phyloP scores from a whole-genome alignment of 2,797 vertebrate genomes.

The Takifugu rubripes region DNA sequence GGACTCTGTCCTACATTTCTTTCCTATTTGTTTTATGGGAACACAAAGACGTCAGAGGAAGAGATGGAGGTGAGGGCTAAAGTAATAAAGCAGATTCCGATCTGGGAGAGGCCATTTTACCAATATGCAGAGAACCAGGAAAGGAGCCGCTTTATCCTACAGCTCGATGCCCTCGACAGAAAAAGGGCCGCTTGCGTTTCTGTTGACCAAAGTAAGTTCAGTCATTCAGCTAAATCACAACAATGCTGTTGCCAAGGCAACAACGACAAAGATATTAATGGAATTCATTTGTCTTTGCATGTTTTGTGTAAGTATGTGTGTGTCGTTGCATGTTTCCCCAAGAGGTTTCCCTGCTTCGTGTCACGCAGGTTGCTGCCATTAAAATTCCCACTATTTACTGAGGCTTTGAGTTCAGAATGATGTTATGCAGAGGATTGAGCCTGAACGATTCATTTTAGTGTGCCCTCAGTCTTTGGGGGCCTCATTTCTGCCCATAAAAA shows the following conservation, averaged over 20 bases:
- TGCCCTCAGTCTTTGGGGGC: conserved; percentile 36
- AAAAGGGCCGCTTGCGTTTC: too few species aligned
- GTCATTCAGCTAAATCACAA: conserved; percentile 13
- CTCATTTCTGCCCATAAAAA: conserved; percentile 39
- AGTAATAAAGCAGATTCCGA: conserved; percentile 59
- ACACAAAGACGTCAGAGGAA: conserved; percentile 47
- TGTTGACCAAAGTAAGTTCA: conserved; percentile 11
- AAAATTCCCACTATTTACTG: conserved; percentile 42
- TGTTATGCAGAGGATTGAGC: neutral
- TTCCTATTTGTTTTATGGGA: conserved; percentile 61
- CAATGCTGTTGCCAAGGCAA: conserved; percentile 31
- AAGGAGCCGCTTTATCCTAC: neutral
- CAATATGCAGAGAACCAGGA: conserved; percentile 54
- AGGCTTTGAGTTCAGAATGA: conserved; percentile 32
- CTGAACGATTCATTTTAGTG: conserved; percentile 15
- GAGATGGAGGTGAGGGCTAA: conserved; percentile 51
- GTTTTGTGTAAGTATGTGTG: conserved; percentile 25
- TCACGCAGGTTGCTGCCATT: conserved; percentile 32
- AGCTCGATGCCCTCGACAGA: too few species aligned
- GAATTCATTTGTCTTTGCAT: neutral
- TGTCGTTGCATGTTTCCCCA: conserved; percentile 12
- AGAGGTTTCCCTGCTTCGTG: conserved; percentile 25
- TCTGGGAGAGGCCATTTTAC: conserved; percentile 49
- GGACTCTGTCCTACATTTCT: conserved; percentile 74
- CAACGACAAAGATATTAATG: conserved; percentile 31